A percentile compares a stretch with the other conserved stretches of the same genome.
Evolutionary conservation across 37 sponge, comb jelly and placozoan species (phyloP).

Genomic region (Chondrilla cf. caribensis): DNA sequence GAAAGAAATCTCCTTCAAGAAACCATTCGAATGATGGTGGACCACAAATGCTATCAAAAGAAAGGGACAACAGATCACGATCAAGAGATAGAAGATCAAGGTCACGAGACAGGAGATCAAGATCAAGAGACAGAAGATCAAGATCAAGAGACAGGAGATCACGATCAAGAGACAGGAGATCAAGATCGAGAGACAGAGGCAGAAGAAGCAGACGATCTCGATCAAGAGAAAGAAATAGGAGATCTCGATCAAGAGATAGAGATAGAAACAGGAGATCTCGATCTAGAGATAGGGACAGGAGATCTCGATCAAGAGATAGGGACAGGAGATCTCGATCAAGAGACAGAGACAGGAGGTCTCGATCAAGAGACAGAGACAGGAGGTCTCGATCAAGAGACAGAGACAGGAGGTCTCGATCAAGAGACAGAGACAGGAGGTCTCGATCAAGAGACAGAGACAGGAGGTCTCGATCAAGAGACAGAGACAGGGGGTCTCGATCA

Average conservation of each 20-base stretch:
- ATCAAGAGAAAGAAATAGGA: slow-evolving; percentile 18
- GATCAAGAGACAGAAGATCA: slow-evolving; percentile 34
- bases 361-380: no score
- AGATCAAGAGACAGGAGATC: slow-evolving; percentile 40
- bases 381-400: slow-evolving; percentile 21
- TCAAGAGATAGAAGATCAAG: slow-evolving; percentile 19
- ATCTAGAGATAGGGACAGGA: slow-evolving; percentile 21
- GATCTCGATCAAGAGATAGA: slow-evolving; percentile 29
- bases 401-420: slow-evolving; percentile 26
- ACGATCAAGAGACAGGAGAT: slow-evolving; percentile 31
- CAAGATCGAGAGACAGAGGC: slow-evolving; percentile 22
- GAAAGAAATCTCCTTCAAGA: slow-evolving; percentile 4
- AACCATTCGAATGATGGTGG: background rate
- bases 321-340: slow-evolving; percentile 27
- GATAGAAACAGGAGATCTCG: slow-evolving; percentile 18
- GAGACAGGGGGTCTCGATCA: no score
- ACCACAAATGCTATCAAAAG: slow-evolving; percentile 10
- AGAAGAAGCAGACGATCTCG: slow-evolving; percentile 31
- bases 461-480: no score
- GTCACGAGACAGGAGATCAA: slow-evolving; percentile 37
- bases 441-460: no score
- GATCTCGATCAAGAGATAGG: slow-evolving; percentile 25
- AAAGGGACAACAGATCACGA: slow-evolving; percentile 16
- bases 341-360: slow-evolving; percentile 27
- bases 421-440: background rate